Evolutionary conservation across 2,797 vertebrate genomes (phyloP).

Genomic region (Gadopsis marmoratus): DNA sequence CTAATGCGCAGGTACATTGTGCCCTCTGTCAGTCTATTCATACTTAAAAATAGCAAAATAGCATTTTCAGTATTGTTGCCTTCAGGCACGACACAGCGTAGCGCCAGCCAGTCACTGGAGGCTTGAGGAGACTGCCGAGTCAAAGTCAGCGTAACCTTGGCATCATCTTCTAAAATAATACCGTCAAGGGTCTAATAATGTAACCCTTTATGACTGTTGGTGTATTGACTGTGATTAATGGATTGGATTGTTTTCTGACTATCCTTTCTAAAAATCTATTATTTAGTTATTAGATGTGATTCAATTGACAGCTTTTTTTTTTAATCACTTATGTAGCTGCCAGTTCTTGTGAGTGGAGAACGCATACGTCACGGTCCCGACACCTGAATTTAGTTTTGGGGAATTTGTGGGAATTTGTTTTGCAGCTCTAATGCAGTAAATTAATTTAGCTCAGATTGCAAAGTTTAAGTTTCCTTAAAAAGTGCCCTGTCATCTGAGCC

Average conservation of each 20-base stretch:
- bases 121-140: constrained; percentile 58
- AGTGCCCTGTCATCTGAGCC: constrained; percentile 25
- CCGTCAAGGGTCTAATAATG: background rate
- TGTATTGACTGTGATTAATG: background rate
- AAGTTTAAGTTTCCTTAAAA: constrained; percentile 2
- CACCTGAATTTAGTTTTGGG: background rate
- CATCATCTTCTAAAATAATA: constrained; percentile 17
- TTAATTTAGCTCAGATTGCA: background rate
- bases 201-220: background rate
- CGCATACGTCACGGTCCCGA: background rate
- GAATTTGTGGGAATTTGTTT: background rate
- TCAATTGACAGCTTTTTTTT: background rate
- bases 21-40: background rate
- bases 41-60: background rate
- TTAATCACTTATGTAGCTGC: background rate
- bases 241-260: background rate
- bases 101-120: constrained; percentile 23
- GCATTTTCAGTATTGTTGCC: constrained; percentile 36
- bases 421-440: background rate
- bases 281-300: background rate
- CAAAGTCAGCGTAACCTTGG: constrained; percentile 45
- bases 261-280: background rate
- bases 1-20: background rate
- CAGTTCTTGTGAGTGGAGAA: background rate
- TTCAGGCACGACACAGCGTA: constrained; percentile 29